Conservation (phyloP, 2,113 vertebrate genomes). For the Melanerpes formicivorus region DNA sequence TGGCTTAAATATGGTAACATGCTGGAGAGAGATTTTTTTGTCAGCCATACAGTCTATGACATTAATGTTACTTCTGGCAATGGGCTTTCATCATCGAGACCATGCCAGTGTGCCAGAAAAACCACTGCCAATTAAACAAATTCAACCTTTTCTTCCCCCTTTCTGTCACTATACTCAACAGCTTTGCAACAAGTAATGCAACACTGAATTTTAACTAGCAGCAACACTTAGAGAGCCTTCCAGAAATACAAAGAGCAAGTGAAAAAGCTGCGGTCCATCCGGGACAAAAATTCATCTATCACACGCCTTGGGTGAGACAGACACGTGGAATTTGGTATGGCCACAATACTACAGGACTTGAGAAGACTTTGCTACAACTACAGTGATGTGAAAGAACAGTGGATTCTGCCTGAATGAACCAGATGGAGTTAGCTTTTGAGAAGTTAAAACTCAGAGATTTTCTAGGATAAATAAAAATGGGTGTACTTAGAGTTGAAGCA, state of each 20-base stretch:
- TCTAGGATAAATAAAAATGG: neutral
- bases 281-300: neutral
- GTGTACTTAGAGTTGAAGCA: neutral
- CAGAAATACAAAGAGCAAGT: neutral
- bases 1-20: slow-evolving; percentile 15
- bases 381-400: neutral
- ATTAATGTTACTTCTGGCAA: slow-evolving; percentile 66
- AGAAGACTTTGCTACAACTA: neutral
- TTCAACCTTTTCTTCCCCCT: neutral
- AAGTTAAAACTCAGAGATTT: neutral
- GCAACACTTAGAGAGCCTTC: neutral
- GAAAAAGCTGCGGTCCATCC: neutral
- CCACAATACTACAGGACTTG: neutral
- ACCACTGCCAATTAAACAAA: neutral
- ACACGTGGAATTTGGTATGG: neutral
- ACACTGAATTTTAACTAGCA: neutral
- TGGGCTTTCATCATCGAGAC: neutral
- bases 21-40: slow-evolving; percentile 60
- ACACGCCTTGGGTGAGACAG: neutral
- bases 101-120: slow-evolving; percentile 18
- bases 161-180: neutral
- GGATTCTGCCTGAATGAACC: neutral
- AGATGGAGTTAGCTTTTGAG: neutral
- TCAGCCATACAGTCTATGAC: slow-evolving; percentile 43
- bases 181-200: neutral